Percentiles rank a stretch among this genome's conserved stretches.
Conservation (phyloP, 2,113 vertebrate genomes). For the Zosterops hypoxanthus region DNA sequence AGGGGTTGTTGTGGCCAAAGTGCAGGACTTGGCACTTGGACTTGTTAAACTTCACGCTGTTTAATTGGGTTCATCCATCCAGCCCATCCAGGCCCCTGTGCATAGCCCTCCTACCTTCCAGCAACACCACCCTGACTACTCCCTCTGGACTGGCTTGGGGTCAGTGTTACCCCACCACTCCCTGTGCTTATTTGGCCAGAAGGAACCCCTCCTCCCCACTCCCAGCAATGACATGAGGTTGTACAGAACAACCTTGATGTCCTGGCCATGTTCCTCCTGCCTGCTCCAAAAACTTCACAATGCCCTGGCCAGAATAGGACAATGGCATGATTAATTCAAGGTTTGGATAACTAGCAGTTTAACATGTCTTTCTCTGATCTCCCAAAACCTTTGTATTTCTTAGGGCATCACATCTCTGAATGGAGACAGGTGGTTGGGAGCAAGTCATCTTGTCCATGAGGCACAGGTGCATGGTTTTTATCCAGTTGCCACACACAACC, state of each 20-base stretch:
- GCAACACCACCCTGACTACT: neutral
- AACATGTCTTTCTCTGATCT: neutral
- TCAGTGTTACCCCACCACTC: neutral
- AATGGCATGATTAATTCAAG: neutral
- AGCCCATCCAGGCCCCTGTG: neutral
- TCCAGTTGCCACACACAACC: neutral
- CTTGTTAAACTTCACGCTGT: neutral
- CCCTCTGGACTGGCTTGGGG: neutral
- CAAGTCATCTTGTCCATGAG: neutral
- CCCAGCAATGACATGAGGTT: too few species aligned
- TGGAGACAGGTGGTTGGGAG: neutral
- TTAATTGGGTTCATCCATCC: neutral
- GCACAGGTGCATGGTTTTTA: neutral
- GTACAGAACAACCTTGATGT: neutral
- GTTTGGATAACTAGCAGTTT: neutral
- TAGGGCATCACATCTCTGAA: accelerated
- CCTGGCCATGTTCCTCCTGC: neutral
- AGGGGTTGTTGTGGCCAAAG: neutral
- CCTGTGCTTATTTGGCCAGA: accelerated
- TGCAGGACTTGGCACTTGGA: neutral
- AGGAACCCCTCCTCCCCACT: accelerated
- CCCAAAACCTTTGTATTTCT: neutral
- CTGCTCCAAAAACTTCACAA: neutral
- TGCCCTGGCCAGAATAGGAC: neutral
- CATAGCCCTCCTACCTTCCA: neutral